phyloP scores from a whole-genome alignment of 2,113 vertebrate species.

The Coptodon bakossiorum region DNA sequence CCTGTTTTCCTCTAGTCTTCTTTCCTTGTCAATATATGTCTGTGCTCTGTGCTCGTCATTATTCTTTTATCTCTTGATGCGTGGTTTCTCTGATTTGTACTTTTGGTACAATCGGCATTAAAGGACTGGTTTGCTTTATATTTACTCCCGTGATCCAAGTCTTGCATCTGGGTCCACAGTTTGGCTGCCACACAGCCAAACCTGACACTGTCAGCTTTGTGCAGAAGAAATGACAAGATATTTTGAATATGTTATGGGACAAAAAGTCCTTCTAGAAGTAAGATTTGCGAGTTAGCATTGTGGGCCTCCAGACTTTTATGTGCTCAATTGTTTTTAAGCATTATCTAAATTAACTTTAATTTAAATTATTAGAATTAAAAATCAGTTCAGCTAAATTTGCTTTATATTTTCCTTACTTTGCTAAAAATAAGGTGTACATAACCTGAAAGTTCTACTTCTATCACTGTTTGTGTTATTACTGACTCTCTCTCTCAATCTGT shows the following conservation, averaged over 20 bases:
- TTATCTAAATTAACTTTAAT: neutral
- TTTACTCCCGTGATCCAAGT: neutral
- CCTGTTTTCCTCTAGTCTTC: neutral
- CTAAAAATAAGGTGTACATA: neutral
- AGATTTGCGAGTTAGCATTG: neutral
- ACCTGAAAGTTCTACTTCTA: neutral
- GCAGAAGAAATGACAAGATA: neutral
- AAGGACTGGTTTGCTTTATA: neutral
- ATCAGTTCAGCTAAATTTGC: fast-evolving
- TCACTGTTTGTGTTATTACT: neutral
- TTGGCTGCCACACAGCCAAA: neutral
- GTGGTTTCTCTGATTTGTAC: neutral
- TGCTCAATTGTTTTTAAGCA: neutral
- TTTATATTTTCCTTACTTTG: neutral
- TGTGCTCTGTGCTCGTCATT: neutral
- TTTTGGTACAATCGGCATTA: fast-evolving
- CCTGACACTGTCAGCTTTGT: neutral
- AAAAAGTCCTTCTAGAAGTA: neutral
- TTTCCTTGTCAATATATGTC: neutral
- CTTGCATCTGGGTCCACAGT: neutral
- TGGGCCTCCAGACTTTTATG: neutral
- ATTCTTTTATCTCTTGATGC: neutral
- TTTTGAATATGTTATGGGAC: fast-evolving
- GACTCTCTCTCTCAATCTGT: fast-evolving
- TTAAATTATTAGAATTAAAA: neutral